Percentiles rank a stretch among this genome's conserved stretches.
phyloP scores from a whole-genome alignment of 1,140 invertebrate genomes.

The Potamilus streckersoni region DNA sequence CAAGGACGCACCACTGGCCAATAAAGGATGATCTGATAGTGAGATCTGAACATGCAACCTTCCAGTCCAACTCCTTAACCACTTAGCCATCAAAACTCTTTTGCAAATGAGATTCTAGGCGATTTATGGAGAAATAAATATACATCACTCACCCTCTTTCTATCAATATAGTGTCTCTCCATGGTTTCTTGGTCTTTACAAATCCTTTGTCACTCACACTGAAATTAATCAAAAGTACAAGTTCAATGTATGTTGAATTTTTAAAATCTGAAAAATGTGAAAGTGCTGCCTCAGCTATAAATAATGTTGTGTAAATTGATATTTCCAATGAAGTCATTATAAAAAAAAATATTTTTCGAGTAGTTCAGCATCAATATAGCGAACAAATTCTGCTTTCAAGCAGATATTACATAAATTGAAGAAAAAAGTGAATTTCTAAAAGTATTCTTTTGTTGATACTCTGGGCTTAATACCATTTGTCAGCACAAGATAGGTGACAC shows the following conservation, averaged over 20 bases:
- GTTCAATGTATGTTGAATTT: background rate
- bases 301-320: too few species aligned
- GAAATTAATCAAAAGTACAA: slow-evolving; percentile 18
- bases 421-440: too few species aligned
- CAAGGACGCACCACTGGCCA: background rate
- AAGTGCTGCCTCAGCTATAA: too few species aligned
- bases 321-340: too few species aligned
- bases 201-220: slow-evolving; percentile 41
- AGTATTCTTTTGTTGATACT: too few species aligned
- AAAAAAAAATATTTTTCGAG: too few species aligned
- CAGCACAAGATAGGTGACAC: too few species aligned
- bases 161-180: slow-evolving; percentile 78
- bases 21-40: background rate
- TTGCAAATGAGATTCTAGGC: background rate
- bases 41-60: background rate
- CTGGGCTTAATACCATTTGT: too few species aligned
- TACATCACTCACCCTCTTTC: slow-evolving; percentile 75
- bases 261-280: background rate
- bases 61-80: background rate
- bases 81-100: background rate
- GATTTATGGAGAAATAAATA: background rate
- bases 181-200: slow-evolving; percentile 56
- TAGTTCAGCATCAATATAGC: too few species aligned
- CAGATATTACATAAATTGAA: too few species aligned
- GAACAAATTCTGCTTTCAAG: too few species aligned